Conservation (phyloP, 2,888 invertebrate species). For the Lycocerus yunnanus region DNA sequence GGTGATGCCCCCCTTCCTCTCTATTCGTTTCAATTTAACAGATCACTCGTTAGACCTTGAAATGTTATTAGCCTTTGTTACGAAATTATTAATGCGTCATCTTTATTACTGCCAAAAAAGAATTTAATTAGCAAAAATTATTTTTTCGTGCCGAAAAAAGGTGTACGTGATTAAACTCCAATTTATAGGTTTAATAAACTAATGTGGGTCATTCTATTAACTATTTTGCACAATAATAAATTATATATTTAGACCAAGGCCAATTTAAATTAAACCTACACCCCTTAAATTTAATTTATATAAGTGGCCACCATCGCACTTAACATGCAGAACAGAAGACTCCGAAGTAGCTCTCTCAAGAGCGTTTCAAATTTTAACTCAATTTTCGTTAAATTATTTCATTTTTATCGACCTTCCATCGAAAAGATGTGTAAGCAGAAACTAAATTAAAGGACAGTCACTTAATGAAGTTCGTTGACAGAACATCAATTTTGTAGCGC, state of each 20-base stretch:
- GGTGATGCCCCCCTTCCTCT: background rate
- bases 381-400: background rate
- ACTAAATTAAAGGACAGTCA: background rate
- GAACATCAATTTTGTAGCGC: background rate
- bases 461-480: background rate
- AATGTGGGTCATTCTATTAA: slow-evolving; percentile 14
- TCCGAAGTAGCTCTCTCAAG: background rate
- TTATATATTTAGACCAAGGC: slow-evolving; percentile 14
- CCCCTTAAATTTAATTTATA: background rate
- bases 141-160: background rate
- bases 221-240: slow-evolving; percentile 7
- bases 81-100: slow-evolving; percentile 9
- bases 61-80: slow-evolving; percentile 23
- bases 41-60: slow-evolving; percentile 16
- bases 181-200: slow-evolving; percentile 11
- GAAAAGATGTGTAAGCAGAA: background rate
- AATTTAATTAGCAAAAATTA: slow-evolving; percentile 2
- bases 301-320: background rate
- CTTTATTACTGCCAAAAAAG: background rate
- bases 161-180: slow-evolving; percentile 11
- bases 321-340: background rate
- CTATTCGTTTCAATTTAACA: slow-evolving; percentile 14
- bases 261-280: background rate
- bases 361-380: background rate
- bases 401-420: background rate